These are phyloP conservation scores for Caenorhabditis remanei DNA, from an alignment of 1,140 invertebrate genomes.

Conservation along the genomic window DNA sequence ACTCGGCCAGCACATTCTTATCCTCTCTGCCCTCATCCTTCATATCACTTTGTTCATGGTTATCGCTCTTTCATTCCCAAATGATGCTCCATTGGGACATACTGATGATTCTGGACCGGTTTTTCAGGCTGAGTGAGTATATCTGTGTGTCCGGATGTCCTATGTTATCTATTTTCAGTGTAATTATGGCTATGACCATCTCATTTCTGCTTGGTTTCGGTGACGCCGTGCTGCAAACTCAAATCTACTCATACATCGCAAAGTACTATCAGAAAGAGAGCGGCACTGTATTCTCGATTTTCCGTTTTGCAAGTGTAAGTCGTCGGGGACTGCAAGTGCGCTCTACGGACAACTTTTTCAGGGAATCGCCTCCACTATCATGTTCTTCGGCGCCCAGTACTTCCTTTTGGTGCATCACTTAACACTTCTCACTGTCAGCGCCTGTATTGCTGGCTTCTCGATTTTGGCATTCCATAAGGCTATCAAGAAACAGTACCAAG, in stretches of 20 bases:
- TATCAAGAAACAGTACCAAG: too few species aligned
- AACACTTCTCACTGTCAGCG: background rate
- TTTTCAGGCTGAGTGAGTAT: background rate
- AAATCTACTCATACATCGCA: conserved; percentile 63
- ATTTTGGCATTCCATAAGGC: background rate
- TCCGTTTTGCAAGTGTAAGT: conserved; percentile 80
- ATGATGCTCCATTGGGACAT: background rate
- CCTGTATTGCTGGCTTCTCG: background rate
- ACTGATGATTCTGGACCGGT: background rate
- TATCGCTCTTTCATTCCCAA: background rate
- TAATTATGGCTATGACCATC: background rate
- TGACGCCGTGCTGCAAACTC: conserved; percentile 55
- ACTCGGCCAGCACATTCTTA: background rate
- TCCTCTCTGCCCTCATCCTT: background rate
- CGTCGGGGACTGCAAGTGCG: background rate
- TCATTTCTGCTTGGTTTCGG: conserved; percentile 57
- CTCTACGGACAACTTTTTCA: background rate
- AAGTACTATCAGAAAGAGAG: conserved; percentile 79
- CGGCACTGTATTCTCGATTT: conserved; percentile 83
- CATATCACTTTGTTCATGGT: background rate
- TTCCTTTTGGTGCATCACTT: background rate
- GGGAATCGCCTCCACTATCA: conserved; percentile 5
- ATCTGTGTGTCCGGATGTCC: too few species aligned
- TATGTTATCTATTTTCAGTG: background rate
- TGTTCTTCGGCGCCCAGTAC: conserved; percentile 22